Base-by-base conservation (phyloP, 37 sponge, comb jelly and placozoan species). In the Ephydatia muelleri region DNA sequence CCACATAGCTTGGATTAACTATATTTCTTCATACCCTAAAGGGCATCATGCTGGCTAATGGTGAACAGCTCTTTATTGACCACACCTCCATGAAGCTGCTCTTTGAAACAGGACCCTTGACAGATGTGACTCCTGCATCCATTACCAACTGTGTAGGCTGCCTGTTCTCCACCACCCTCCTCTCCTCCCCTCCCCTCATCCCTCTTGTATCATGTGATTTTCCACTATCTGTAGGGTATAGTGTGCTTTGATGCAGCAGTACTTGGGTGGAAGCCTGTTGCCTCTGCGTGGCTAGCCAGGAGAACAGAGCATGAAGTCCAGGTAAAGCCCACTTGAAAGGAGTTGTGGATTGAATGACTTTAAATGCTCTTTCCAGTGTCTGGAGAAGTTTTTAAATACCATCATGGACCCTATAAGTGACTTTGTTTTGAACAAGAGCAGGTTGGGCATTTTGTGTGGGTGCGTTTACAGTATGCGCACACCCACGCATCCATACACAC, bases 241-340 rank as follows among this genome's bases (percentile, higher is more conserved):
- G 80, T 97, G 64, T 88, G 86, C 77, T 88, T 92, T 84, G 97
- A 90, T 48, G 36, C 81, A 2, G 72, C 47, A 64, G 93, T 89
- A 30, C 79, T 97, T 77, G 85, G 85, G 12, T 97, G 97, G 97
- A 81, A 85, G 67, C 91, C 90, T 5, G 91, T 94, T 31, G 83
- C 84, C 13, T 31, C 87, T 31, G 36, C 91, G 0, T 97, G 95
- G 95, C 85, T 90, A 4, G 71, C 66, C 25, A 72, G 76, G 29
- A 79, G 97, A 32, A 81, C 36, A 5, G 37, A 66, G 14, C 78
- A 82, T 2, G 97, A 97, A 57, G 81, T 74, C 11, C 75, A 90
- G 16, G 93, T 89, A 66, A 83, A 26, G 72, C n/a, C 49, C 83
- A 27, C 31, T 25, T 28, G 27, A 21, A 2, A 14, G 35, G n/a